phyloP scores from a whole-genome alignment of 2,888 invertebrate species.

The Gonocerus acuteangulatus region DNA sequence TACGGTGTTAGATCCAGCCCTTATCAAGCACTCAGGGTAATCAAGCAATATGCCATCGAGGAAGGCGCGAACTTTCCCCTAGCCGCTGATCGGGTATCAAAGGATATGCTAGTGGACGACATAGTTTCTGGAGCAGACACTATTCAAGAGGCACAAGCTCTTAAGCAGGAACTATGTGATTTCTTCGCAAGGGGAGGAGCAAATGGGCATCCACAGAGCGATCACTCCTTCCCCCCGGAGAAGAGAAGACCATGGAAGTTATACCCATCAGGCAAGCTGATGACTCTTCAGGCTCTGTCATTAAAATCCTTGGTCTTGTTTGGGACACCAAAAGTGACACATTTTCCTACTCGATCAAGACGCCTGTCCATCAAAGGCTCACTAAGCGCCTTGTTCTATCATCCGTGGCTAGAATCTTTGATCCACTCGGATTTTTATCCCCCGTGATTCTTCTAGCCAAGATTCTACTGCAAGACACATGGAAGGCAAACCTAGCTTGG shows the following conservation, averaged over 20 bases:
- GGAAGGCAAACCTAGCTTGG: background rate
- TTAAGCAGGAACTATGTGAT: background rate
- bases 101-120: background rate
- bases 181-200: background rate
- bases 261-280: background rate
- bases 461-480: background rate
- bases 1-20: background rate
- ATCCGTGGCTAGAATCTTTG: background rate
- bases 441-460: background rate
- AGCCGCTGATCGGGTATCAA: background rate
- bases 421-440: background rate
- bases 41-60: background rate
- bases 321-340: background rate
- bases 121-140: conserved; percentile 1
- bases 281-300: background rate
- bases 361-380: too few species aligned
- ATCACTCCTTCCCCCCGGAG: background rate
- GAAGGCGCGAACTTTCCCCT: background rate
- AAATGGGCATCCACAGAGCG: background rate
- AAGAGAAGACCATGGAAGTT: background rate
- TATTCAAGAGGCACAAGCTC: background rate
- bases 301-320: background rate
- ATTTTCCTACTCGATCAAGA: too few species aligned
- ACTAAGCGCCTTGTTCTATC: too few species aligned
- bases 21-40: background rate